Evolutionary conservation across 92 coral and sea anemone genomes (phyloP).

Genomic region (Actinernus sp.): DNA sequence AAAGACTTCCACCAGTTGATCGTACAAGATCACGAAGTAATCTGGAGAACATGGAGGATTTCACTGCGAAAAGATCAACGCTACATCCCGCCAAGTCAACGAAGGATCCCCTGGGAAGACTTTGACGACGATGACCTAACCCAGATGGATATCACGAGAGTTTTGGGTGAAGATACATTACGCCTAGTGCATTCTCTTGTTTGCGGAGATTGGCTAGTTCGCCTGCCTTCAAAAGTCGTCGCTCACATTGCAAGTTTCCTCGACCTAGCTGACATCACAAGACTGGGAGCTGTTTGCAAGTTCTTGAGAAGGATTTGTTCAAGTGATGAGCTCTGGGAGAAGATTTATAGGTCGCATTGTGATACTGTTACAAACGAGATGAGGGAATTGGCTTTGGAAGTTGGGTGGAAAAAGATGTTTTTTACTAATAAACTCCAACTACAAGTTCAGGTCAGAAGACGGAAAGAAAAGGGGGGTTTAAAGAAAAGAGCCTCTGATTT

Average conservation of each 20-base stretch:
- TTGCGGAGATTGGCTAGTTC: conserved; percentile 98
- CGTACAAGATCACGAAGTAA: conserved; percentile 87
- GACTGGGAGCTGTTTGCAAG: conserved; percentile 92
- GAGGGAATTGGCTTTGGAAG: conserved; percentile 82
- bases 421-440: conserved; percentile 94
- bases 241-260: conserved; percentile 80
- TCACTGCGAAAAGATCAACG: conserved; percentile 94
- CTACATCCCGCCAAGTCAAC: conserved; percentile 95
- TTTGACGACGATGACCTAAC: conserved; percentile 88
- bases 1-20: conserved; percentile 97
- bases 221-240: conserved; percentile 78
- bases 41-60: conserved; percentile 94
- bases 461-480: conserved; percentile 68
- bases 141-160: conserved; percentile 89
- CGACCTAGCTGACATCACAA: conserved; percentile 86
- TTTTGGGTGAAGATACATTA: conserved; percentile 87
- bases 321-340: conserved; percentile 95
- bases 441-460: conserved; percentile 90
- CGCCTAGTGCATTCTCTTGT: conserved; percentile 92
- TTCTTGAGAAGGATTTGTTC: conserved; percentile 90
- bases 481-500: conserved; percentile 35
- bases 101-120: conserved; percentile 86
- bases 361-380: conserved; percentile 88
- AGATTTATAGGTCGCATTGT: conserved; percentile 84
- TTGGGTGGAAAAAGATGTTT: conserved; percentile 95